These are phyloP conservation scores for Allacma fusca DNA, from an alignment of 2,888 invertebrate genomes.

Conservation along the genomic window DNA sequence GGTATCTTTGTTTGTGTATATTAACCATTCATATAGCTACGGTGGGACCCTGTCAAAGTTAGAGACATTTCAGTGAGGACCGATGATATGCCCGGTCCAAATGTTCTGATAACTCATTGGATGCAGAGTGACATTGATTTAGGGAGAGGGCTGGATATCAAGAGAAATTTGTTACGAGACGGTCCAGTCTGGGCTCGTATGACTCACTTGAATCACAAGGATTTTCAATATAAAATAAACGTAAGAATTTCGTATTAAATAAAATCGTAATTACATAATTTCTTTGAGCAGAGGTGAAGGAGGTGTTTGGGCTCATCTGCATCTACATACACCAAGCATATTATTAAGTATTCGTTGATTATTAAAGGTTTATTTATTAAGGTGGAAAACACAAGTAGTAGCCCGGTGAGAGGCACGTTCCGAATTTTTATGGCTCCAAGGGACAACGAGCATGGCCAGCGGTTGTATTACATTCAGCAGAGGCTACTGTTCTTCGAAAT, in stretches of 20 bases:
- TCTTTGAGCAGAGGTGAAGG: too few relatives aligned
- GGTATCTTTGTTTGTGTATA: too few relatives aligned
- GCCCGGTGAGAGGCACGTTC: slow-evolving; percentile 29
- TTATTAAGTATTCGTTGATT: too few relatives aligned
- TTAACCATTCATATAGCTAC: neutral
- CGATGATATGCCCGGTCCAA: slow-evolving; percentile 64
- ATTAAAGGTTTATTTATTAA: too few relatives aligned
- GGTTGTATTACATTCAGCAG: slow-evolving; percentile 41
- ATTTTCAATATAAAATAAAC: slow-evolving; percentile 62
- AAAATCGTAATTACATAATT: too few relatives aligned
- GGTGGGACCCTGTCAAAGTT: neutral
- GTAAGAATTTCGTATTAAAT: too few relatives aligned
- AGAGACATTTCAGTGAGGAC: neutral
- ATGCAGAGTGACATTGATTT: slow-evolving; percentile 80
- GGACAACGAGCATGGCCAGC: slow-evolving; percentile 46
- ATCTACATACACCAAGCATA: too few relatives aligned
- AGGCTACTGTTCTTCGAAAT: slow-evolving; percentile 45
- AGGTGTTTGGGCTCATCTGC: too few relatives aligned
- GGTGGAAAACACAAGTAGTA: neutral
- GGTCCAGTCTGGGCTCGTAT: slow-evolving; percentile 58
- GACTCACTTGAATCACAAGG: slow-evolving; percentile 62
- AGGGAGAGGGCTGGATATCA: slow-evolving; percentile 81
- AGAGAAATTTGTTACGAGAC: slow-evolving; percentile 42
- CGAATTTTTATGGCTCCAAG: slow-evolving; percentile 52
- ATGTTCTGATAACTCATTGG: slow-evolving; percentile 77